Percentiles rank a stretch among this genome's conserved stretches.
These are phyloP conservation scores for Pelobates fuscus DNA, from an alignment of 2,113 vertebrate species.

Conservation along the genomic window DNA sequence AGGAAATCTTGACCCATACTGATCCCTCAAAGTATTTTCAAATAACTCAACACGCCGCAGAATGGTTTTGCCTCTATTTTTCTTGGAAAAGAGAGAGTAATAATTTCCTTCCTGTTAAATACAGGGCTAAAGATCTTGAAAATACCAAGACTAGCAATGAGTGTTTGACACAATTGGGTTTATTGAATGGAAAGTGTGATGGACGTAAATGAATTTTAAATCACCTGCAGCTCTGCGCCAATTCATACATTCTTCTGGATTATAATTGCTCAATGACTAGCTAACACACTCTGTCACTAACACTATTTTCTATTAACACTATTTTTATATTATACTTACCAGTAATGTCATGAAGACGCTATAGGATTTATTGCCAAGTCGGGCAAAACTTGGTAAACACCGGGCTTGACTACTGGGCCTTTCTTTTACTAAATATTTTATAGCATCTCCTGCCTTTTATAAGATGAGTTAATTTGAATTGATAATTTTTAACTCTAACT, in stretches of 20 bases:
- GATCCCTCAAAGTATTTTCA: conserved; percentile 31
- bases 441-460: too few relatives aligned
- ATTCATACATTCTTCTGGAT: conserved; percentile 36
- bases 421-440: too few relatives aligned
- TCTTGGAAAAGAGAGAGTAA: conserved; percentile 40
- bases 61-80: conserved; percentile 39
- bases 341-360: conserved; percentile 28
- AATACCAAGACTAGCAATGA: conserved; percentile 26
- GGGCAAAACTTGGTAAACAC: neutral
- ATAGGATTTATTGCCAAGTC: conserved; percentile 28
- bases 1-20: conserved; percentile 8
- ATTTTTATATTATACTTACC: neutral
- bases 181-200: conserved; percentile 47
- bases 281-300: conserved; percentile 36
- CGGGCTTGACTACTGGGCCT: neutral
- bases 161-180: conserved; percentile 38
- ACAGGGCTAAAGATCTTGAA: conserved; percentile 28
- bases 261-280: conserved; percentile 38
- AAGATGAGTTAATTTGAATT: too few relatives aligned
- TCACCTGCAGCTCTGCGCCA: conserved; percentile 29
- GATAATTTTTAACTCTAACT: too few relatives aligned
- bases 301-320: conserved; percentile 26
- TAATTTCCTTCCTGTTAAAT: conserved; percentile 47
- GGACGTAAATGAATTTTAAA: conserved; percentile 40
- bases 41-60: conserved; percentile 31